Percentiles rank a stretch among this genome's conserved stretches.
Conservation (phyloP, 1,140 invertebrate species). For the Zaprionus africanus region DNA sequence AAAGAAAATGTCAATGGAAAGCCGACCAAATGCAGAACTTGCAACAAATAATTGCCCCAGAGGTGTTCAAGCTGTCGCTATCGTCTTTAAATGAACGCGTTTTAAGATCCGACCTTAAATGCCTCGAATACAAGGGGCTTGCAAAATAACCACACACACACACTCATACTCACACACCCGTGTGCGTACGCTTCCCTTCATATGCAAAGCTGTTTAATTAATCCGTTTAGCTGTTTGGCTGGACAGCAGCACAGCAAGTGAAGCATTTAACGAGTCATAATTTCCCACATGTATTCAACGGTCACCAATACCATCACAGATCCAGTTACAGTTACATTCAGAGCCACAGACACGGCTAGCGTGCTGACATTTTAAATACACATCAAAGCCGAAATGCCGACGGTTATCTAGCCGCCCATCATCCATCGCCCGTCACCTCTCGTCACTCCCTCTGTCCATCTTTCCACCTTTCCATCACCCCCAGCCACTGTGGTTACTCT, state of each 20-base stretch:
- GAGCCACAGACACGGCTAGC: constrained; percentile 2
- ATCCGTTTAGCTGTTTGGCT: constrained; percentile 70
- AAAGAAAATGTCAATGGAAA: constrained; percentile 31
- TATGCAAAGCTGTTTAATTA: constrained; percentile 41
- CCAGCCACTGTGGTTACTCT: not conserved
- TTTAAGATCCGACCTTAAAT: constrained; percentile 32
- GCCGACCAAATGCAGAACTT: constrained; percentile 38
- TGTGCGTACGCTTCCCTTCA: not conserved
- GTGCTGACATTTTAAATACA: constrained; percentile 66
- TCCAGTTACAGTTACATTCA: not conserved
- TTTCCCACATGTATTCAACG: constrained; percentile 70
- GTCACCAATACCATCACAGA: not conserved
- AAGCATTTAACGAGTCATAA: constrained; percentile 66
- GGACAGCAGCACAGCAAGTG: constrained; percentile 30
- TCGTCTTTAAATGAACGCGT: constrained; percentile 64
- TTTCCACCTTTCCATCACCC: not conserved
- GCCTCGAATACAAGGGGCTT: constrained; percentile 58
- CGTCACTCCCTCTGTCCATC: not conserved
- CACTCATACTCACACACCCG: not conserved
- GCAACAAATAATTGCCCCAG: constrained; percentile 12
- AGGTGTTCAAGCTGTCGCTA: constrained; percentile 27
- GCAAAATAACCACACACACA: constrained; percentile 31
- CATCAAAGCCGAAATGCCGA: constrained; percentile 62
- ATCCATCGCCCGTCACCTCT: not conserved
- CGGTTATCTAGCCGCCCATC: not conserved